Percentiles rank a stretch among this genome's conserved stretches.
phyloP scores from a whole-genome alignment of 2,113 vertebrate species.

The Chionomys nivalis region DNA sequence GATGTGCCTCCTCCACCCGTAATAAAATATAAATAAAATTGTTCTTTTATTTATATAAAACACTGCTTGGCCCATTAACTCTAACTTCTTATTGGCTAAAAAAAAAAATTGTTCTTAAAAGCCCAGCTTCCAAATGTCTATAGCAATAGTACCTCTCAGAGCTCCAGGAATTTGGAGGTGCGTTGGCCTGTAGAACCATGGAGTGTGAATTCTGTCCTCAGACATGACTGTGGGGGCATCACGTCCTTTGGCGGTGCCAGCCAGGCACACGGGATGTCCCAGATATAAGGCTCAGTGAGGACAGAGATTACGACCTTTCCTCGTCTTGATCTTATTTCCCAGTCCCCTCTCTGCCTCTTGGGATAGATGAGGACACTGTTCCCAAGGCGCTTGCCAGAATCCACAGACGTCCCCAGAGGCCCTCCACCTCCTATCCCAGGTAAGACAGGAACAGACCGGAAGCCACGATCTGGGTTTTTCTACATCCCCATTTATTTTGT shows the following conservation, averaged over 20 bases:
- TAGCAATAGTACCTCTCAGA: background rate
- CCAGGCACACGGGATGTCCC: accelerated
- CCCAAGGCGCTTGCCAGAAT: background rate
- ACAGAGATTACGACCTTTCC: background rate
- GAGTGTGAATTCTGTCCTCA: background rate
- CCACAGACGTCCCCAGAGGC: background rate
- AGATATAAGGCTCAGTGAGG: background rate
- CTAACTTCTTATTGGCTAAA: too few species aligned
- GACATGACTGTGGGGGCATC: background rate
- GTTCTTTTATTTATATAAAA: background rate
- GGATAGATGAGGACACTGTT: background rate
- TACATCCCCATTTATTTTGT: background rate
- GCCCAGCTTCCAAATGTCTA: background rate
- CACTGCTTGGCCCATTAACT: too few species aligned
- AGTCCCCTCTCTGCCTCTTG: background rate
- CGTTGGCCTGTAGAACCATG: accelerated
- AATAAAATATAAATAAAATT: background rate
- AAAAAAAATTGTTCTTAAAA: background rate
- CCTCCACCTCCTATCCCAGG: background rate
- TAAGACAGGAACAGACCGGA: background rate
- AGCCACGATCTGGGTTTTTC: background rate
- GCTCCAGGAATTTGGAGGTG: background rate
- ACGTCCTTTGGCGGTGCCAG: background rate
- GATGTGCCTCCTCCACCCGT: background rate
- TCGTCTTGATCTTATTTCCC: background rate